Percentiles rank a stretch among this genome's conserved stretches.
Conservation (phyloP, 1,140 invertebrate genomes). For the Aleiodes sp. region DNA sequence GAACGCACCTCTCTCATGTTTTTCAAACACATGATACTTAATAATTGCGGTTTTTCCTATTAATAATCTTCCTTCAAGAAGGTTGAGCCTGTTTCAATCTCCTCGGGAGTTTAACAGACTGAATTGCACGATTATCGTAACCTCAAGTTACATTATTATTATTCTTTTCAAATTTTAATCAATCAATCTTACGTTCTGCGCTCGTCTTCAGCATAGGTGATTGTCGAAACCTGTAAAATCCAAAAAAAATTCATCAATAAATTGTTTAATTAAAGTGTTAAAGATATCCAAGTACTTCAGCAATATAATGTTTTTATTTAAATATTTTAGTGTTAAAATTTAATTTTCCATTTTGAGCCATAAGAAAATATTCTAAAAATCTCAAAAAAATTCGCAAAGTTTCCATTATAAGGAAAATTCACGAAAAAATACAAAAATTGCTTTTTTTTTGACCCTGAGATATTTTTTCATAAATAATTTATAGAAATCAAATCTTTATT, state of each 20-base stretch:
- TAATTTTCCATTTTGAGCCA: too few species aligned
- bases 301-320: too few species aligned
- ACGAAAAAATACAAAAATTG: too few species aligned
- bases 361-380: too few species aligned
- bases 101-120: conserved; percentile 22
- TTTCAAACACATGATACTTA: neutral
- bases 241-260: neutral
- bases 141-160: conserved; percentile 19
- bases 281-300: too few species aligned
- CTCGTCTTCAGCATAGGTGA: conserved; percentile 42
- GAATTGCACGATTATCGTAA: conserved; percentile 38
- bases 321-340: too few species aligned
- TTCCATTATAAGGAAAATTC: too few species aligned
- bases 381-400: too few species aligned
- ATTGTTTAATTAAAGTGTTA: neutral
- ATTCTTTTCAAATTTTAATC: conserved; percentile 3
- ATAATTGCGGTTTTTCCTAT: neutral
- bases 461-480: too few species aligned
- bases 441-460: too few species aligned
- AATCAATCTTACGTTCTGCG: conserved; percentile 25
- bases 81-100: conserved; percentile 1
- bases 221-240: conserved; percentile 42
- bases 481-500: too few species aligned
- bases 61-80: neutral
- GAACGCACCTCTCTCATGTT: neutral